These are phyloP conservation scores for Aldabrachelys gigantea DNA, from an alignment of 2,113 vertebrate species.

Conservation along the genomic window DNA sequence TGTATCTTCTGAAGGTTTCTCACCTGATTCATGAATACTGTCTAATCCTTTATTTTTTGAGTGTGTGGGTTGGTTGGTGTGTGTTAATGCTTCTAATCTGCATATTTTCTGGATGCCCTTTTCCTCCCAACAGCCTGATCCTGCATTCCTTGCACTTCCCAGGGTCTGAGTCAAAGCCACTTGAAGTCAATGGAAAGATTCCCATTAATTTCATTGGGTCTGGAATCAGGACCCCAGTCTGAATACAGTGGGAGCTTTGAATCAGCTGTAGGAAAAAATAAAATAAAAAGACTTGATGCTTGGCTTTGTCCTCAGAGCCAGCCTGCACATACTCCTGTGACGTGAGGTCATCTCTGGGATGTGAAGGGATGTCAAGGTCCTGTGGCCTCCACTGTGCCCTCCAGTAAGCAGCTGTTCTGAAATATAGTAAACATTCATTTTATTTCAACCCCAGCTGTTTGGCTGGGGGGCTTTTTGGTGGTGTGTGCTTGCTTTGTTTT, in stretches of 20 bases:
- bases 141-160: background rate
- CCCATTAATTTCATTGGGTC: background rate
- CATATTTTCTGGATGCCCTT: background rate
- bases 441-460: background rate
- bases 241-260: accelerated
- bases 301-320: background rate
- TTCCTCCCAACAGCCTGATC: background rate
- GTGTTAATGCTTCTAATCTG: background rate
- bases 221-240: background rate
- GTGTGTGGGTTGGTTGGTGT: background rate
- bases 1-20: background rate
- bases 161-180: background rate
- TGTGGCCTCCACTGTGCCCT: background rate
- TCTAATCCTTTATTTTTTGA: background rate
- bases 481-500: background rate
- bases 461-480: background rate
- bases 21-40: background rate
- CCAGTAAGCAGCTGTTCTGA: accelerated
- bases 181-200: background rate
- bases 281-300: background rate
- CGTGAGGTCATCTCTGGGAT: background rate
- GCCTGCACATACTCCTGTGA: background rate
- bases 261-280: no score
- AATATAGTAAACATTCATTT: background rate
- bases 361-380: background rate